phyloP scores from a whole-genome alignment of 35 echinoderm and acorn worm species.

The Anneissia japonica region DNA sequence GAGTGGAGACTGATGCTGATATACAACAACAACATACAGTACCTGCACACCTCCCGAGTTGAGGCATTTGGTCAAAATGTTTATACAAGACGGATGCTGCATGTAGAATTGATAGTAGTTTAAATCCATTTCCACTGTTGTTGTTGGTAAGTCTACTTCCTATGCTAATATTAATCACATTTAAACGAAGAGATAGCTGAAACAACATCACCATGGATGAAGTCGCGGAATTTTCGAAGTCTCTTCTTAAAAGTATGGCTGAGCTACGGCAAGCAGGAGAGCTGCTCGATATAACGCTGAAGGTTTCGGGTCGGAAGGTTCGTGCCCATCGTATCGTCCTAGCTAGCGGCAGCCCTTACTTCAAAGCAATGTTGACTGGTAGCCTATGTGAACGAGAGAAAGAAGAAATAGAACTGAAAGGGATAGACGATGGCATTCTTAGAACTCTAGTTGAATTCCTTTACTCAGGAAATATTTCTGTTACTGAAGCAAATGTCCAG shows the following conservation, averaged over 20 bases:
- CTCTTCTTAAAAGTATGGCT: conserved; percentile 42
- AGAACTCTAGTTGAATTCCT: conserved; percentile 69
- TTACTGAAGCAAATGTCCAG: conserved; percentile 84
- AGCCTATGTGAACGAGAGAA: conserved; percentile 74
- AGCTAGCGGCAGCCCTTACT: conserved; percentile 80
- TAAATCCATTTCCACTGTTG: not conserved
- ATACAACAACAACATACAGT: not conserved
- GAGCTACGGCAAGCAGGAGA: conserved; percentile 43
- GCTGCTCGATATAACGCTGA: conserved; percentile 72
- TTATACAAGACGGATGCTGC: not conserved
- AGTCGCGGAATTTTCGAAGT: conserved; percentile 39
- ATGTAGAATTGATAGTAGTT: not conserved
- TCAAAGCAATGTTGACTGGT: conserved; percentile 90
- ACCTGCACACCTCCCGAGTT: too few relatives aligned
- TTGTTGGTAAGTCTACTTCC: not conserved
- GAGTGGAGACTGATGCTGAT: too few relatives aligned
- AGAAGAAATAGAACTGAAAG: conserved; percentile 91
- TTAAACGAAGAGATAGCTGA: not conserved
- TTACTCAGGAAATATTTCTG: conserved; percentile 80
- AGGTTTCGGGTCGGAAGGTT: conserved; percentile 47
- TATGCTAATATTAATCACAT: not conserved
- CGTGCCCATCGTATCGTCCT: conserved; percentile 72
- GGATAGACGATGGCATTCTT: conserved; percentile 64
- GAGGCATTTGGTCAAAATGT: not conserved
- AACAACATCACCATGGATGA: conserved; percentile 1